These are phyloP conservation scores for Hypercompe scribonia DNA, from an alignment of 2,888 invertebrate genomes.

Conservation along the genomic window DNA sequence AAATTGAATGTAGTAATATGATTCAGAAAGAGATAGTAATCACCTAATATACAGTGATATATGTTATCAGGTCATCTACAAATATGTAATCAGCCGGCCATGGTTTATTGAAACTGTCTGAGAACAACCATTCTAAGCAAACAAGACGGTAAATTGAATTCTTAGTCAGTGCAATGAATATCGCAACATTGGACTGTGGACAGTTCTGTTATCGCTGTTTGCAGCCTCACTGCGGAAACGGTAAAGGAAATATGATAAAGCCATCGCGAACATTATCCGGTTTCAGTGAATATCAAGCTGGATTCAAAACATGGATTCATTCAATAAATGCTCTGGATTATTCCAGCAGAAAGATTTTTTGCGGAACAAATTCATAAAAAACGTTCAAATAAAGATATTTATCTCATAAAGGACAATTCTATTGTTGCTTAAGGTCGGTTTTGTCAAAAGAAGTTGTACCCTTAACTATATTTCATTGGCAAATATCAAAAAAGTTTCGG, in stretches of 20 bases:
- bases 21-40: constrained; percentile 4
- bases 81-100: background rate
- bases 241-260: constrained; percentile 80
- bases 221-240: constrained; percentile 73
- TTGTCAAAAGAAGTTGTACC: background rate
- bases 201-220: constrained; percentile 69
- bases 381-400: background rate
- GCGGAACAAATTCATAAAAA: background rate
- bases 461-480: background rate
- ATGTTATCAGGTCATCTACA: constrained; percentile 3
- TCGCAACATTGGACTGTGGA: constrained; percentile 51
- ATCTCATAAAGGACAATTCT: background rate
- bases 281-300: constrained; percentile 49
- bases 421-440: background rate
- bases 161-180: constrained; percentile 24
- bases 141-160: constrained; percentile 11
- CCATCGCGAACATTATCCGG: constrained; percentile 71
- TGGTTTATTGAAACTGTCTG: background rate
- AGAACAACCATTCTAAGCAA: background rate
- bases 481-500: background rate
- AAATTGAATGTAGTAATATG: background rate
- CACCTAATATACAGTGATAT: background rate
- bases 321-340: constrained; percentile 12
- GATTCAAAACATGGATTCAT: constrained; percentile 33
- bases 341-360: background rate